Evolutionary conservation across 1,140 invertebrate species (phyloP).

Genomic region (Battus philenor): DNA sequence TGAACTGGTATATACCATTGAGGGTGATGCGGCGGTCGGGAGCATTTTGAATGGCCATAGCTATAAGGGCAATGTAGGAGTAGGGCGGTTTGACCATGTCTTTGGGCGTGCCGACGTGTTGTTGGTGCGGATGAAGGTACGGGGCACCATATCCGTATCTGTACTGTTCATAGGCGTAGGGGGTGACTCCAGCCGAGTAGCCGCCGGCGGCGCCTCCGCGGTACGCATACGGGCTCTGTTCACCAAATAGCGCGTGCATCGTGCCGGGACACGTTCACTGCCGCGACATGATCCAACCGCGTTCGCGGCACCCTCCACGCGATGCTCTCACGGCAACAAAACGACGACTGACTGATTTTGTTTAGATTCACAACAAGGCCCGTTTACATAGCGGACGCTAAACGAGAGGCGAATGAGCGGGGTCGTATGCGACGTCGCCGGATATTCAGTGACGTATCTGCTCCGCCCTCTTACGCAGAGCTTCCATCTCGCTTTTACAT

Average conservation of each 20-base stretch:
- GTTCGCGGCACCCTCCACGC: constrained; percentile 50
- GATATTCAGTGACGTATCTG: constrained; percentile 18
- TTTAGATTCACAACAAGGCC: constrained; percentile 73
- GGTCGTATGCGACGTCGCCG: constrained; percentile 41
- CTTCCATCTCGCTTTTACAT: constrained; percentile 27
- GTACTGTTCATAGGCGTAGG: constrained; percentile 85
- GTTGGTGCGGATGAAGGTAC: constrained; percentile 81
- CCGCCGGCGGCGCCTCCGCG: constrained; percentile 62
- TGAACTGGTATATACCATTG: constrained; percentile 99
- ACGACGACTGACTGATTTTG: constrained; percentile 73
- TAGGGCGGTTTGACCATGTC: constrained; percentile 98
- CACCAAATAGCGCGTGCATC: constrained; percentile 93
- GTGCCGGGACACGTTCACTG: constrained; percentile 51
- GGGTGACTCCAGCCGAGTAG: constrained; percentile 73
- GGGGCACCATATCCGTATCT: constrained; percentile 82
- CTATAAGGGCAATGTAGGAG: constrained; percentile 98
- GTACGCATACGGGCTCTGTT: constrained; percentile 85
- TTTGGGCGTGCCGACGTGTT: constrained; percentile 82
- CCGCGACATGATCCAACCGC: constrained; percentile 52
- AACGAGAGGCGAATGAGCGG: constrained; percentile 68
- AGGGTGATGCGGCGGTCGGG: constrained; percentile 96
- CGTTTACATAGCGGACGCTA: constrained; percentile 73
- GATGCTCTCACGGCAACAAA: constrained; percentile 62
- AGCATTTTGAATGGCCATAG: constrained; percentile 97
- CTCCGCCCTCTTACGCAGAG: constrained; percentile 35